Evolutionary conservation across 1,140 invertebrate genomes (phyloP), one percentile per base, ranked within the genome.

Genomic region (Saccostrea echinata): DNA sequence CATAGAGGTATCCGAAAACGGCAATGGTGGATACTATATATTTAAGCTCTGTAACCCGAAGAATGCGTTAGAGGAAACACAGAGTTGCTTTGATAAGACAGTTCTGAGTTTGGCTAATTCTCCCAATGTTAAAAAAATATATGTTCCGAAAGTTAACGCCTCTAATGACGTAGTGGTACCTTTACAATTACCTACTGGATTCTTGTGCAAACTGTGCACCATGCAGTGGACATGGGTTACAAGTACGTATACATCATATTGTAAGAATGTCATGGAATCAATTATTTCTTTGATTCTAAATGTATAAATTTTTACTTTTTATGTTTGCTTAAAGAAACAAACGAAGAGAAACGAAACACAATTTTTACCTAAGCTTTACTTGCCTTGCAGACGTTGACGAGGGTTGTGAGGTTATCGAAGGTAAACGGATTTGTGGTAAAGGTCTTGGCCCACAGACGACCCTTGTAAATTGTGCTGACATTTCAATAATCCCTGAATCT

Each of bases 141-240:
- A 24, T 21, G 83, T 84, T 30, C 53, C 53, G 9, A 55, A 55
- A 27, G 30, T 84, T 21, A 53, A 83, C 18, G 68, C 68, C 6
- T 51, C 81, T 33, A 35, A 61, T 33, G 83, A 84, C 30, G 33
- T 84, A 16, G 52, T 57, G 18, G 53, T 84, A 52, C 83, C 83
- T 57, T 53, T 84, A 30, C 83, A 84, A 27, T 4, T 84, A 12
- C 83, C 83, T 13, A 12, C 11, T 18, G 53, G 53, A 18, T 53
- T 64, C 24, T 12, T 9, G 4, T 84, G 83, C 57, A 33, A 84
- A 21, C 16, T 84, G 18, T 84, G 83, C 9, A 84, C 83, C 24
- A 84, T 84, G 83, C 83, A 84, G 83, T 84, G 52, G 52, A 84
- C 83, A 11, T 84, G 52, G 52, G 52, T 84, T 8, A 84, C 83